Percentiles rank a stretch among this genome's conserved stretches.
Conservation (phyloP, 2,888 invertebrate genomes). For the Balanococcus diminutus region DNA sequence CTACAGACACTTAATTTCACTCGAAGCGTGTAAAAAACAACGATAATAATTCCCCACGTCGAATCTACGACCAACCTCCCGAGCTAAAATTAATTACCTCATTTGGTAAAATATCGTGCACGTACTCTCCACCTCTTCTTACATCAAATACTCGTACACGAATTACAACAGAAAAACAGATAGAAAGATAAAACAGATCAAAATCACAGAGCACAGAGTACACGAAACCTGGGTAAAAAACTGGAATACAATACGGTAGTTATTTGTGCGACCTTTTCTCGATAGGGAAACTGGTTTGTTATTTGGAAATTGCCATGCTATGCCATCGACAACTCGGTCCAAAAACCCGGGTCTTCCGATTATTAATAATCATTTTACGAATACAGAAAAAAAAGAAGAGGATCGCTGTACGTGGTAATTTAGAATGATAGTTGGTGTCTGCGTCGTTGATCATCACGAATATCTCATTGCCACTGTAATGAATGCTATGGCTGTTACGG, state of each 20-base stretch:
- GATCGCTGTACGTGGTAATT: slow-evolving; percentile 13
- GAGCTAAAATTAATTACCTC: slow-evolving; percentile 27
- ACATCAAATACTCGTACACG: background rate
- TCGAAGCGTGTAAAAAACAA: background rate
- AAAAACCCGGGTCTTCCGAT: background rate
- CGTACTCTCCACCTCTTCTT: background rate
- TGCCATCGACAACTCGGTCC: no score
- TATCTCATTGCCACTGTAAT: slow-evolving; percentile 36
- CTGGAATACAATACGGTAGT: slow-evolving; percentile 19
- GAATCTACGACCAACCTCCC: background rate
- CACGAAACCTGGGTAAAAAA: background rate
- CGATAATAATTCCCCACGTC: background rate
- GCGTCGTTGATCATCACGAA: slow-evolving; percentile 25
- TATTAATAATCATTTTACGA: slow-evolving; percentile 22
- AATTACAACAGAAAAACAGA: background rate
- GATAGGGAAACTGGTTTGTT: slow-evolving; percentile 17
- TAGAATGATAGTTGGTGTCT: slow-evolving; percentile 31
- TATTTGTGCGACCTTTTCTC: background rate
- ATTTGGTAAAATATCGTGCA: slow-evolving; percentile 40
- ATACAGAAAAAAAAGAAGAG: background rate
- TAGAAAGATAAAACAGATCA: background rate
- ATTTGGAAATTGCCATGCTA: background rate
- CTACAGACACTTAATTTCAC: background rate
- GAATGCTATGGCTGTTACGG: background rate
- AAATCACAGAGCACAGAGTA: no score